Evolutionary conservation across 2,113 vertebrate genomes (phyloP).

Genomic region (Odontophorus gujanensis): DNA sequence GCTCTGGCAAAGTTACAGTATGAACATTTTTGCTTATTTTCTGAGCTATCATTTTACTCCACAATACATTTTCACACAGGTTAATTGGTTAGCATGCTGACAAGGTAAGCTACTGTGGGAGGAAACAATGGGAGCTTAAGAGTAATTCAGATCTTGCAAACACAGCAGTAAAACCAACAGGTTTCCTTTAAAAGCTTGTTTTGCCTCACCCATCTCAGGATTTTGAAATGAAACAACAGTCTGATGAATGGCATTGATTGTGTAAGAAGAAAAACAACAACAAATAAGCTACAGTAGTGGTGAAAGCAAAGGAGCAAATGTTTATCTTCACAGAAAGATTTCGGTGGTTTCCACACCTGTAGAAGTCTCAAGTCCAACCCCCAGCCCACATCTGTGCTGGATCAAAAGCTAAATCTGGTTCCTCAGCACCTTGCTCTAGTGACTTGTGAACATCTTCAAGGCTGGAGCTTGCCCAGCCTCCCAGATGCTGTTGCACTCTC

Average conservation of each 20-base stretch:
- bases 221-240: background rate
- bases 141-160: background rate
- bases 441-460: background rate
- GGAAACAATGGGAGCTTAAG: background rate
- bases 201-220: background rate
- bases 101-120: background rate
- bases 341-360: background rate
- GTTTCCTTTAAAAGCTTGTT: background rate
- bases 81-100: background rate
- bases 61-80: background rate
- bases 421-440: background rate
- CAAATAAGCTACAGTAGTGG: background rate
- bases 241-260: background rate
- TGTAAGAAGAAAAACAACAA: background rate
- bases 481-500: background rate
- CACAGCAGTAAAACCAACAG: background rate
- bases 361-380: background rate
- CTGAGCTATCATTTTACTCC: background rate
- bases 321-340: background rate
- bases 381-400: background rate
- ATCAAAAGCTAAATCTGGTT: background rate
- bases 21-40: background rate
- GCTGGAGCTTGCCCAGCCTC: background rate
- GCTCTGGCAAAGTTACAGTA: background rate
- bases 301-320: background rate